Evolutionary conservation across 2,113 vertebrate species (phyloP), one percentile per base, ranked within the genome.

Genomic region (Syrmaticus mikado): DNA sequence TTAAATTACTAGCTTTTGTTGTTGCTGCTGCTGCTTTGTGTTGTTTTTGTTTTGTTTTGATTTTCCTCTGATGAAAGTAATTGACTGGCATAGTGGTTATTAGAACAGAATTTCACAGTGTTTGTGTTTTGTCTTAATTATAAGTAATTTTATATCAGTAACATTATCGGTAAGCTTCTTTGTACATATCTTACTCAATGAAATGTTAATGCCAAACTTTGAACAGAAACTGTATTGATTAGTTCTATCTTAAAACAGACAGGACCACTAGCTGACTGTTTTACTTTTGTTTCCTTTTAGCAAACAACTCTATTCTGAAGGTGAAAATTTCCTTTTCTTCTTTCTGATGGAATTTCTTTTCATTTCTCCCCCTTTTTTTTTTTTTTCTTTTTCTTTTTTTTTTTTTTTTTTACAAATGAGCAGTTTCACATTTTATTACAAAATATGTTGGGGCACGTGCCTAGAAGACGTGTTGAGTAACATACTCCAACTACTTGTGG

Each of bases 401-500:
- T 80, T n/a, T 41, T 32, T 45, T 13, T 64, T 48, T 85, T 82
- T 73, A 76, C 72, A 93, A 73, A 53, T 36, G 24, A 77, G 21
- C 5, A 92, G 27, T 86, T 91, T 86, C 48, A 77, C 16, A 61
- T 91, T 86, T 87, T 86, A 72, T 73, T 91, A 36, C 34, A 76
- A 83, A 77, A 55, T 73, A 89, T 8, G 15, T 86, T 50, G 73
- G 77, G 68, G 24, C 32, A 77, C 27, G 20, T 89, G 30, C 25
- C 43, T 70, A 65, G 82, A 84, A 45, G 18, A 55, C 9, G 3
- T 3, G 28, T 7, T 73, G 73, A 89, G 55, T 38, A 6, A 32
- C 19, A 66, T 52, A 73, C 7, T 81, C 73, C 48, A 77, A 93
- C 83, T 94, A 25, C 28, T 52, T 74, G 28, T 66, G 65, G 48